Evolutionary conservation across 2,888 invertebrate genomes (phyloP).

Genomic region (Drosophila anomalata): DNA sequence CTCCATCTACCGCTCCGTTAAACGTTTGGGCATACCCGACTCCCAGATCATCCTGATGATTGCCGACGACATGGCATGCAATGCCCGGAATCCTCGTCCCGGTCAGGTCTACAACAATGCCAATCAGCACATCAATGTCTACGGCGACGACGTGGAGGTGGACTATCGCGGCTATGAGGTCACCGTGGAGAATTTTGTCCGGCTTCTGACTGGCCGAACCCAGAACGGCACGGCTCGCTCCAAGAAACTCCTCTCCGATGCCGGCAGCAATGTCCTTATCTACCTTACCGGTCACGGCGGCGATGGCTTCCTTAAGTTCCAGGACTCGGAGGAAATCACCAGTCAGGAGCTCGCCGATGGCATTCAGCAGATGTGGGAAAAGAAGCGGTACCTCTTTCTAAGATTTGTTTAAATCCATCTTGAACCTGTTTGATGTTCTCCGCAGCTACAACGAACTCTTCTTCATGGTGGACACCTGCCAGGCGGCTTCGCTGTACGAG

Average conservation of each 20-base stretch:
- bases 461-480: slow-evolving; percentile 99
- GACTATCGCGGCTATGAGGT: slow-evolving; percentile 98
- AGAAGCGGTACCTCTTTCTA: slow-evolving; percentile 88
- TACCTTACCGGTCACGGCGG: slow-evolving; percentile 99
- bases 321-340: slow-evolving; percentile 99
- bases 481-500: slow-evolving; percentile 99
- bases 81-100: slow-evolving; percentile 98
- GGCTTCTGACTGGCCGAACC: slow-evolving; percentile 96
- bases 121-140: slow-evolving; percentile 98
- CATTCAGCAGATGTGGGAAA: slow-evolving; percentile 99
- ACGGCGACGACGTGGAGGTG: slow-evolving; percentile 99
- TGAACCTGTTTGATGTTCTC: slow-evolving; percentile 31
- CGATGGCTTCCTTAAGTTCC: slow-evolving; percentile 99
- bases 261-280: slow-evolving; percentile 97
- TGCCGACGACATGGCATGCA: slow-evolving; percentile 99
- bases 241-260: slow-evolving; percentile 97
- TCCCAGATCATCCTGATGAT: slow-evolving; percentile 99
- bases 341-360: slow-evolving; percentile 99
- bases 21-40: slow-evolving; percentile 99
- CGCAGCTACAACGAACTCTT: slow-evolving; percentile 98
- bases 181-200: slow-evolving; percentile 99
- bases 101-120: slow-evolving; percentile 99
- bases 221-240: slow-evolving; percentile 97
- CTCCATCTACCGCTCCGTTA: slow-evolving; percentile 98
- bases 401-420: neutral